Percentiles rank a stretch among this genome's conserved stretches.
These are phyloP conservation scores for Enteromius viviparus DNA, from an alignment of 2,797 vertebrate genomes.

Conservation along the genomic window DNA sequence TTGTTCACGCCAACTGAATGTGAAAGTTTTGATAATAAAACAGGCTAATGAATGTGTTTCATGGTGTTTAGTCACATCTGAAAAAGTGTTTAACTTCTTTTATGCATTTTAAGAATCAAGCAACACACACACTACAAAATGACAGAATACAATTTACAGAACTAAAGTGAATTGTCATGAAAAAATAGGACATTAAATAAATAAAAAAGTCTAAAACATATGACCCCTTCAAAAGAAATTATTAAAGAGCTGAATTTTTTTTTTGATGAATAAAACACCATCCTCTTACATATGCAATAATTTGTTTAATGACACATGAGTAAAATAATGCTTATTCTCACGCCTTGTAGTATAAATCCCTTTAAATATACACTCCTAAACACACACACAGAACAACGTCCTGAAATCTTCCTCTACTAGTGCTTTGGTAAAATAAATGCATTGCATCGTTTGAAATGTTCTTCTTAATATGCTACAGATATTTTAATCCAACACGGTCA, in stretches of 20 bases:
- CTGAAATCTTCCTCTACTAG: not conserved
- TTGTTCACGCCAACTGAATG: not conserved
- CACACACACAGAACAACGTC: not conserved
- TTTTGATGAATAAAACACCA: not conserved
- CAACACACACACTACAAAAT: not conserved
- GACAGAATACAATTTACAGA: not conserved
- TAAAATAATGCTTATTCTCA: not conserved
- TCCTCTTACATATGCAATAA: not conserved
- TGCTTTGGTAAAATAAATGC: not conserved
- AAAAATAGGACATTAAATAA: not conserved
- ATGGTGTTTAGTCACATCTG: not conserved
- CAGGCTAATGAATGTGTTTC: not conserved
- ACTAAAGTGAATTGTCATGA: not conserved
- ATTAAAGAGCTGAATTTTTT: not conserved
- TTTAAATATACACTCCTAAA: not conserved
- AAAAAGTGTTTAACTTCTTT: not conserved
- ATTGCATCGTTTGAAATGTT: not conserved
- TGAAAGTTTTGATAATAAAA: not conserved
- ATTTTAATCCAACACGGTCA: not conserved
- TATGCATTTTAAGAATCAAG: not conserved
- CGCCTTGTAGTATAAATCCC: not conserved
- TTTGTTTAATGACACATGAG: not conserved
- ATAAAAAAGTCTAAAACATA: not conserved
- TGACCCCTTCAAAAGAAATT: not conserved
- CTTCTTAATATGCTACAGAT: not conserved